Percentiles rank a stretch among this genome's conserved stretches.
These are phyloP conservation scores for Oppia nitens DNA, from an alignment of 1,140 invertebrate species.

Conservation along the genomic window DNA sequence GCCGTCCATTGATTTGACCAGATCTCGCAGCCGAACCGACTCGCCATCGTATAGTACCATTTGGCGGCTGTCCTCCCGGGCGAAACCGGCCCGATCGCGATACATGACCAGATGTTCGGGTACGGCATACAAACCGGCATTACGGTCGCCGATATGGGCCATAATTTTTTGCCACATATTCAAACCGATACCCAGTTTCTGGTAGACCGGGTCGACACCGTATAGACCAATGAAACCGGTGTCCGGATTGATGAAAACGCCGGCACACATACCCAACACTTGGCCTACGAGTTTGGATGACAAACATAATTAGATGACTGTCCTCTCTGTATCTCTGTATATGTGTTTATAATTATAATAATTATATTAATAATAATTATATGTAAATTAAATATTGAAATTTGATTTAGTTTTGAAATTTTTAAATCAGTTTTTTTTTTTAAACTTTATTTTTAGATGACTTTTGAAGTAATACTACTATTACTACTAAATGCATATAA, in stretches of 20 bases:
- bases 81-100: constrained; percentile 21
- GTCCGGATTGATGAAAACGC: constrained; percentile 16
- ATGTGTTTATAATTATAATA: no score
- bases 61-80: constrained; percentile 11
- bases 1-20: constrained; percentile 8
- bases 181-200: constrained; percentile 20
- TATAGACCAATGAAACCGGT: constrained; percentile 22
- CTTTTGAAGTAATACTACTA: no score
- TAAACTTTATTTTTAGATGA: no score
- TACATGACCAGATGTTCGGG: constrained; percentile 19
- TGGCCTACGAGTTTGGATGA: no score
- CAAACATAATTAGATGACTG: no score
- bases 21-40: not conserved
- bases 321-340: no score
- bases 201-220: constrained; percentile 18
- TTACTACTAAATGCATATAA: no score
- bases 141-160: constrained; percentile 18
- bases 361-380: no score
- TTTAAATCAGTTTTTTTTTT: no score
- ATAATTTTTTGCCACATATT: constrained; percentile 19
- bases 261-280: constrained; percentile 20
- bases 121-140: constrained; percentile 21
- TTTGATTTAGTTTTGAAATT: no score
- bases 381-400: no score
- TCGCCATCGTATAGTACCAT: constrained; percentile 10